Evolutionary conservation across 2,888 invertebrate genomes (phyloP), one percentile per base, ranked within the genome.

Genomic region (Plusia festucae): DNA sequence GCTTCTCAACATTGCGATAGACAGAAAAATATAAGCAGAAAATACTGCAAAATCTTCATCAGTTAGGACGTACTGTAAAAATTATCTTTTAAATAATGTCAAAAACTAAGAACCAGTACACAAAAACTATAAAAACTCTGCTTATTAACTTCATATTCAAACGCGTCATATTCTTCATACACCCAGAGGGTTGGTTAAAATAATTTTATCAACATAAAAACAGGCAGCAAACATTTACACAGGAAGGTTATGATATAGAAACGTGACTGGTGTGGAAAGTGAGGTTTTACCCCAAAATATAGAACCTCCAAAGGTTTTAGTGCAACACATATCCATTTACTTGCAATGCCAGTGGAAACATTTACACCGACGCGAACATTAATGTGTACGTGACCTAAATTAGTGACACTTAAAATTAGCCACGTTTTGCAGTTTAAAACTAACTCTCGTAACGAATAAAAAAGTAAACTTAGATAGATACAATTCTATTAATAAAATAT

Each of bases 221-320:
- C 66, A 54, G 56, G 56, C 52, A 60, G 60, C 64, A 73, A 68
- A 76, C 65, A 68, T 67, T 76, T 64, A 52, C 44, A 65, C 49
- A 40, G 58, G 56, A 57, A 66, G 60, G 70, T 77, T 83, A 84
- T 82, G 76, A 82, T 81, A 79, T 79, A 66, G 51, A 53, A 30
- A 76, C 82, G 84, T 81, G 84, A 76, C 71, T 59, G 2, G 79
- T 27, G 57, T 82, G 49, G 32, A 46, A 72, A 78, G 53, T 30
- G 56, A 68, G 66, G 53, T 60, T 59, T 61, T 63, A 27, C 18
- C 20, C 24, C 55, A 32, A 69, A 67, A 67, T 68, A 52, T 62
- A 65, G 44, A 58, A 57, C 53, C 34, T 55, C 62, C 63, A 62
- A 74, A 57, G 51, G 53, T 73, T 78, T 73, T 72, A 77, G 62